These are phyloP conservation scores for Rhinogobius similis DNA, from an alignment of 2,113 vertebrate genomes.

Conservation along the genomic window DNA sequence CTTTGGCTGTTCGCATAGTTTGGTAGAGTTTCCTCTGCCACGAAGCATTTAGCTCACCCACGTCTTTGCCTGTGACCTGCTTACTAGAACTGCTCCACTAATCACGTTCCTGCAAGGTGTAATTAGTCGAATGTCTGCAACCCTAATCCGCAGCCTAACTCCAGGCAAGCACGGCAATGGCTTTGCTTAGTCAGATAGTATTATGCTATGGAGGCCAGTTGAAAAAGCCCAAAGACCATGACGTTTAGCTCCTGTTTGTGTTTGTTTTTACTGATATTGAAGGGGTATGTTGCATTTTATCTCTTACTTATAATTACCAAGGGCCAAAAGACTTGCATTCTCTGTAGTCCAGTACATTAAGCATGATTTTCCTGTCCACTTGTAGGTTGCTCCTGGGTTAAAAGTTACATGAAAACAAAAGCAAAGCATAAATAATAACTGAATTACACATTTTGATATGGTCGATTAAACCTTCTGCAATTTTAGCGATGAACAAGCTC, in stretches of 20 bases:
- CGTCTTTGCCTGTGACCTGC: conserved; percentile 32
- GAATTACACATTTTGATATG: no score
- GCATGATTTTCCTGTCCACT: not conserved
- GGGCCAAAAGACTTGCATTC: not conserved
- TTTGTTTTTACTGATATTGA: not conserved
- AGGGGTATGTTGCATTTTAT: not conserved
- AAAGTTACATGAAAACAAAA: conserved; percentile 1
- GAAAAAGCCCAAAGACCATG: not conserved
- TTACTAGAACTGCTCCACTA: conserved; percentile 45
- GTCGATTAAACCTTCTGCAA: not conserved
- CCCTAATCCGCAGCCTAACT: conserved; percentile 58
- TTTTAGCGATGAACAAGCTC: not conserved
- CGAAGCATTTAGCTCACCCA: conserved; percentile 8
- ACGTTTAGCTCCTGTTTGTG: not conserved
- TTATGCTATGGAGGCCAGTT: conserved; percentile 8
- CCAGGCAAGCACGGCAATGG: not conserved
- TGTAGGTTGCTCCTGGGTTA: not conserved
- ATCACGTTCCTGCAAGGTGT: conserved; percentile 63
- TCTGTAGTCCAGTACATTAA: not conserved
- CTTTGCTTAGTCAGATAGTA: conserved; percentile 49
- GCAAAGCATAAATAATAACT: not conserved
- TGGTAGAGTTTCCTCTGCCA: conserved; percentile 12
- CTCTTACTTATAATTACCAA: no score
- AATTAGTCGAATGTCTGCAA: conserved; percentile 58
- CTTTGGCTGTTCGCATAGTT: conserved; percentile 4